Base-by-base conservation (phyloP, 2,888 invertebrate genomes). In the Heliconius charithonia region DNA sequence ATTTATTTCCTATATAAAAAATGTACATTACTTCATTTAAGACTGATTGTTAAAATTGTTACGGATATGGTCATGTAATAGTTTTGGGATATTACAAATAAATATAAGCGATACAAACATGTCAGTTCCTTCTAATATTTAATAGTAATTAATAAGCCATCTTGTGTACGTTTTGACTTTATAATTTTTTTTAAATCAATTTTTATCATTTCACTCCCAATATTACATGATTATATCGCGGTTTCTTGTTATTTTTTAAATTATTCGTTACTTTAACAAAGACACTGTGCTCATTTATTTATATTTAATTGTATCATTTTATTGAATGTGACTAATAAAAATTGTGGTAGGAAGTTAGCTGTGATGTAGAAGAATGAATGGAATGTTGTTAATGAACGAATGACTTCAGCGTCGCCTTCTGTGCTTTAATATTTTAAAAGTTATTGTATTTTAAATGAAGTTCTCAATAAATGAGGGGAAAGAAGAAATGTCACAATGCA, bases 41-140 rank as follows among this genome's bases (percentile, higher is more conserved):
- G 93, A 93, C 93, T 93, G 93, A 93, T 90, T 86, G 88, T 88
- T 85, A 86, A 83, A 86, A 87, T 87, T 77, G 45, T 71, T 75
- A 41, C 59, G 4, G 27, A 65, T 45, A 62, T 74, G 67, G 25
- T 72, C 76, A 51, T 80, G 76, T 78, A 76, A 79, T 59, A 76
- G 75, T 78, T n/a, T 51, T 41, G 37, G n/a, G 10, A 69, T 29
- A 32, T 2, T 25, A 12, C 7, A 41, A 25, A 69, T 69, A 69
- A 13, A 25, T 27, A 25, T 67, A 67, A 67, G 27, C 37, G 41
- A 67, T 69, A 41, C 67, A 69, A 69, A 69, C n/a, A 67, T 41
- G 41, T 45, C 41, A 69, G 69, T 69, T 69, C 69, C 72, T 56
- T 72, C 59, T 16, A 29, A 71, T 51, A 29, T 16, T 32, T 32